phyloP scores from a whole-genome alignment of 37 sponge, comb jelly and placozoan genomes.

The Ephydatia muelleri region DNA sequence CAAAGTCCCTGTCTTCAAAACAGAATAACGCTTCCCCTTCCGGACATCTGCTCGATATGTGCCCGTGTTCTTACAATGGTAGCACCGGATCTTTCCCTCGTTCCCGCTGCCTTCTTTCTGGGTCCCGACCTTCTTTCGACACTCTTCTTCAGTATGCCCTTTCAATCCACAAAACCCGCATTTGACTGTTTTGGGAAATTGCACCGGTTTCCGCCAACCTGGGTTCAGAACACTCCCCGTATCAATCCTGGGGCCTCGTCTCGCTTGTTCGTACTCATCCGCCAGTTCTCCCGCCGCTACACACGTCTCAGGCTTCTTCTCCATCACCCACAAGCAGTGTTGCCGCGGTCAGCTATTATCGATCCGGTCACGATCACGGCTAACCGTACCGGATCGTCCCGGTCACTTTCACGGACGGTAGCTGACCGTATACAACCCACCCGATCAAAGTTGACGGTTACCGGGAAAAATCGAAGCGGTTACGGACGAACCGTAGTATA shows the following conservation, averaged over 20 bases:
- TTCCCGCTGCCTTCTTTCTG: background rate
- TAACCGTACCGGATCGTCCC: too few species aligned
- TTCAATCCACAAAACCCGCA: background rate
- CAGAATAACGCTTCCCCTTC: background rate
- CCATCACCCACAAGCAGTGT: constrained; percentile 17
- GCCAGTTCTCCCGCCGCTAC: constrained; percentile 19
- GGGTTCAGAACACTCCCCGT: background rate
- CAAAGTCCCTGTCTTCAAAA: too few species aligned
- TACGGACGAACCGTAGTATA: too few species aligned
- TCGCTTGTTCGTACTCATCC: constrained; percentile 27
- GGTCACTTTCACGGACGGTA: too few species aligned
- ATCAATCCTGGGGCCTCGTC: background rate
- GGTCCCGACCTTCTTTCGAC: background rate
- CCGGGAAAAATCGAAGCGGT: too few species aligned
- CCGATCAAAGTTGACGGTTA: too few species aligned
- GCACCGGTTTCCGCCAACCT: background rate
- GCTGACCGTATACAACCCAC: too few species aligned
- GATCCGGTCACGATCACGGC: too few species aligned
- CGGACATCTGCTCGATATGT: constrained; percentile 12
- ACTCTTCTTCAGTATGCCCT: constrained; percentile 8
- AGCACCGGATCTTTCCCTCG: constrained; percentile 1
- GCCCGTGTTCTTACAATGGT: constrained; percentile 25
- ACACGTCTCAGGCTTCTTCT: constrained; percentile 16
- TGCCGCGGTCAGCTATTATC: too few species aligned
- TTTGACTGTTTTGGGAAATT: too few species aligned